Evolutionary conservation across 1,140 invertebrate species (phyloP).

Genomic region (Zaprionus davidi): DNA sequence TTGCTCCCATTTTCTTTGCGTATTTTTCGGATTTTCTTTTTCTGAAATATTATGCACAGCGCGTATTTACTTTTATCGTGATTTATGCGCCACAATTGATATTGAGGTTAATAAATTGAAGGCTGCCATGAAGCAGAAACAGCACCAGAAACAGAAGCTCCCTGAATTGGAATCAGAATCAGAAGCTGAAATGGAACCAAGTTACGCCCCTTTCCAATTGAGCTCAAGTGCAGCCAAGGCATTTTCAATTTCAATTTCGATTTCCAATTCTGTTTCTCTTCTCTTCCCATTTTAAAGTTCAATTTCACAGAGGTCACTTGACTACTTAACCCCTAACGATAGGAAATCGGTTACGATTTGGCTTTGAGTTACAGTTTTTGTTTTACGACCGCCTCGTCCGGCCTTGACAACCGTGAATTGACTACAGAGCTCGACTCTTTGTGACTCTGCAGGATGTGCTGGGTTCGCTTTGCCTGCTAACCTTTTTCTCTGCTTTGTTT

Average conservation of each 20-base stretch:
- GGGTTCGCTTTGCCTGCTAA: conserved; percentile 47
- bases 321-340: conserved; percentile 64
- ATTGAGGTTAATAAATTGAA: conserved; percentile 82
- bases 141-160: conserved; percentile 19
- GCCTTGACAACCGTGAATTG: conserved; percentile 46
- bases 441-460: conserved; percentile 39
- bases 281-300: conserved; percentile 50
- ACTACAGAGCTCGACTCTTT: conserved; percentile 25
- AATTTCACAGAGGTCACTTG: conserved; percentile 61
- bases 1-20: conserved; percentile 22
- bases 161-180: conserved; percentile 2
- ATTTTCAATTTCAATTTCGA: conserved; percentile 42
- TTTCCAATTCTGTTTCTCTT: background rate
- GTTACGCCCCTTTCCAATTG: conserved; percentile 62
- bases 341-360: conserved; percentile 2
- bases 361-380: conserved; percentile 18
- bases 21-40: conserved; percentile 17
- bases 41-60: conserved; percentile 69
- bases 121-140: conserved; percentile 54
- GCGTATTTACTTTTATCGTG: conserved; percentile 81
- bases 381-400: conserved; percentile 54
- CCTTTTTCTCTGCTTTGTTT: conserved; percentile 35
- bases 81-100: conserved; percentile 81
- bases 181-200: conserved; percentile 5
- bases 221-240: conserved; percentile 75